Evolutionary conservation across 1,140 invertebrate species (phyloP).

Genomic region (Cecropterus lyciades): DNA sequence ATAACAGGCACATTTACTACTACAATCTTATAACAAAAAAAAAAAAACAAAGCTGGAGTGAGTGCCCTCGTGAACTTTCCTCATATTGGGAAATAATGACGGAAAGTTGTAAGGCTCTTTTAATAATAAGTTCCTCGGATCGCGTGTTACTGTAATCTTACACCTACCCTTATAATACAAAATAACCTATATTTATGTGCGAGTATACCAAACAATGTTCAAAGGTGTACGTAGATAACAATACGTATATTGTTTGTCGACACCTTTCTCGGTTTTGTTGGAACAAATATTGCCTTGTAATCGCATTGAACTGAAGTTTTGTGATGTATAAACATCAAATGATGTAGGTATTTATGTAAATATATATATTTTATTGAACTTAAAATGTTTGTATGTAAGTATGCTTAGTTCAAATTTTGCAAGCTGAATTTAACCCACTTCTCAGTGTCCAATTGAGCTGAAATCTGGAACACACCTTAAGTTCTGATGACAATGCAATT

Average conservation of each 20-base stretch:
- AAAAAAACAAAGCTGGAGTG: conserved; percentile 21
- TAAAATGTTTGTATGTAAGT: too few species aligned
- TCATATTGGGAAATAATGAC: conserved; percentile 50
- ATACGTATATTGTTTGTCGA: conserved; percentile 5
- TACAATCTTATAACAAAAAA: conserved; percentile 38
- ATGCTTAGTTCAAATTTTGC: too few species aligned
- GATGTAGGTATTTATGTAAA: too few species aligned
- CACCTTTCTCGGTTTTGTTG: background rate
- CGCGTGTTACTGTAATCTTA: conserved; percentile 37
- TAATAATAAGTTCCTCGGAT: conserved; percentile 53
- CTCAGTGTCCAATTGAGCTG: too few species aligned
- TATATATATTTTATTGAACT: too few species aligned
- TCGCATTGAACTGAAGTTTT: background rate
- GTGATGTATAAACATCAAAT: too few species aligned
- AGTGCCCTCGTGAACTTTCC: conserved; percentile 44
- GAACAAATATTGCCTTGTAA: background rate
- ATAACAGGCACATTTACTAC: too few species aligned
- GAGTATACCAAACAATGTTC: conserved; percentile 5
- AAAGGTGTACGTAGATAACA: conserved; percentile 1
- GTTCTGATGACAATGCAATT: too few species aligned
- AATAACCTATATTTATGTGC: conserved; percentile 15
- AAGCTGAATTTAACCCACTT: too few species aligned
- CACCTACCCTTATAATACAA: conserved; percentile 12
- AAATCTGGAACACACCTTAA: too few species aligned
- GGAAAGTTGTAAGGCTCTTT: conserved; percentile 53